Conservation (phyloP, 2,888 invertebrate genomes). For the Euzetes globulus region DNA sequence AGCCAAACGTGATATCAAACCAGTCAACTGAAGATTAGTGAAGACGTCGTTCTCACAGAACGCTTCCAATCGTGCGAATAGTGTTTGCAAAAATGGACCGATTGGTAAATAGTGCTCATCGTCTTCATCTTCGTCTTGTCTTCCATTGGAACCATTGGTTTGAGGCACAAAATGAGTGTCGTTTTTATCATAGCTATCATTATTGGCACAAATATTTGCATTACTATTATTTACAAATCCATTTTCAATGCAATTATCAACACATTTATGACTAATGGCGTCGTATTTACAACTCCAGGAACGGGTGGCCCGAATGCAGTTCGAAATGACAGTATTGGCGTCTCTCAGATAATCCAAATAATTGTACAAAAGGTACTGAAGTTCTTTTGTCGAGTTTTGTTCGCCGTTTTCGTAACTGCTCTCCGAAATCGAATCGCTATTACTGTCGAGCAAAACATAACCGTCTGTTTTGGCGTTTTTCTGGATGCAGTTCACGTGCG, state of each 20-base stretch:
- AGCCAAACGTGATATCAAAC: conserved; percentile 73
- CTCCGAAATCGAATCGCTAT: conserved; percentile 28
- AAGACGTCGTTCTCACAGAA: conserved; percentile 75
- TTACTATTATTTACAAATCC: not conserved
- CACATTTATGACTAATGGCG: conserved; percentile 13
- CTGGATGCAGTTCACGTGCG: not conserved
- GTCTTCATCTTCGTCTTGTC: conserved; percentile 5
- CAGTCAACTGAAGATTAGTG: conserved; percentile 78
- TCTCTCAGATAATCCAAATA: conserved; percentile 64
- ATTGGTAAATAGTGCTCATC: conserved; percentile 37
- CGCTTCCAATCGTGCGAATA: conserved; percentile 71
- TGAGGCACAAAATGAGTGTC: conserved; percentile 28
- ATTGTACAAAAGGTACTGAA: conserved; percentile 44
- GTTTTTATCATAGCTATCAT: not conserved
- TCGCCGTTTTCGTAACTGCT: not conserved
- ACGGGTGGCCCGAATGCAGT: conserved; percentile 10
- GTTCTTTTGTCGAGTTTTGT: not conserved
- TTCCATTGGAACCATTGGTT: not conserved
- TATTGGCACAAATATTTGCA: conserved; percentile 1
- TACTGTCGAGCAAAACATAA: not conserved
- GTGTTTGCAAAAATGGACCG: conserved; percentile 69
- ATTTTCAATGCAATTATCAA: not conserved
- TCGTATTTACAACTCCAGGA: conserved; percentile 18
- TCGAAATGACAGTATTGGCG: conserved; percentile 59
- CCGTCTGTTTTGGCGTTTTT: not conserved